A percentile compares a stretch with the other conserved stretches of the same genome.
Conservation (phyloP, 2,888 invertebrate genomes). For the Lithosia quadra region DNA sequence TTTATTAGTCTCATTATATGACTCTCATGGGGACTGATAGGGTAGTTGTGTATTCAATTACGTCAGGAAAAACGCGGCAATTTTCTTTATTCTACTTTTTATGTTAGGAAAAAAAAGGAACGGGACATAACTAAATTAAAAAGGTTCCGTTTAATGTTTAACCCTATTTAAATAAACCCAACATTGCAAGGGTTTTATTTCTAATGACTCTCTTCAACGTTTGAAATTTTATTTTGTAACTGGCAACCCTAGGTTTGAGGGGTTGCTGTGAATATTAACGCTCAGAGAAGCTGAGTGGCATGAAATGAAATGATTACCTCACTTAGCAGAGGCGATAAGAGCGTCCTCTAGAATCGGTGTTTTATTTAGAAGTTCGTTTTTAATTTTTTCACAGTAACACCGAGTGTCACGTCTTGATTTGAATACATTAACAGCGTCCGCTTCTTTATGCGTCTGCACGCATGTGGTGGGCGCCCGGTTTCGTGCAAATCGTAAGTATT, state of each 20-base stretch:
- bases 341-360: conserved; percentile 44
- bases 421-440: background rate
- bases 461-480: too few species aligned
- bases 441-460: background rate
- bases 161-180: conserved; percentile 3
- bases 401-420: background rate
- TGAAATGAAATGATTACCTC: conserved; percentile 65
- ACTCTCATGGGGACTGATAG: background rate
- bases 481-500: too few species aligned
- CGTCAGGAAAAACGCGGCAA: background rate
- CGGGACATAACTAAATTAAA: background rate
- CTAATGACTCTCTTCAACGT: background rate
- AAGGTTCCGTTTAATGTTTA: background rate
- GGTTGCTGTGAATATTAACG: conserved; percentile 59
- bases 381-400: conserved; percentile 6
- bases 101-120: background rate
- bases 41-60: background rate
- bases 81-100: background rate
- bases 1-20: background rate
- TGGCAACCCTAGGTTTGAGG: conserved; percentile 43
- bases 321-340: conserved; percentile 61
- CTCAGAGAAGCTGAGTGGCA: conserved; percentile 54
- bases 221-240: background rate
- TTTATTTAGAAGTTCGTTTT: conserved; percentile 43
- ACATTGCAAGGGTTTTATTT: conserved; percentile 1